These are phyloP conservation scores for Microtus oregoni DNA, from an alignment of 2,113 vertebrate genomes.

Conservation along the genomic window DNA sequence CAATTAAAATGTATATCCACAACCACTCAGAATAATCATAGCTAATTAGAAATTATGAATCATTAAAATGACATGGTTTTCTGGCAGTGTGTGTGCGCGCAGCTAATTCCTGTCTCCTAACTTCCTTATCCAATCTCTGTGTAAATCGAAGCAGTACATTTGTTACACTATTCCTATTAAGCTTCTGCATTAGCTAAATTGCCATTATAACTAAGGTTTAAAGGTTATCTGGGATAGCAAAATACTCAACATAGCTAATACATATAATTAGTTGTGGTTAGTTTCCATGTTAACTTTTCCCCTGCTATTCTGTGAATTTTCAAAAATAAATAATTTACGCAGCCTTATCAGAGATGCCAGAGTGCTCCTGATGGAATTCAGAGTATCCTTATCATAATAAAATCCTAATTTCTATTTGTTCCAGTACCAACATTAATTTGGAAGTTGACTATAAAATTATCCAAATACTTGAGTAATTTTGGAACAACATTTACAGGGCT, in stretches of 20 bases:
- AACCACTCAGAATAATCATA: slow-evolving; percentile 82
- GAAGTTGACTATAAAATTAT: slow-evolving; percentile 2
- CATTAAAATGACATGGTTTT: slow-evolving; percentile 82
- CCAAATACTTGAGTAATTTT: slow-evolving; percentile 17
- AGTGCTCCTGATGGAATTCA: slow-evolving; percentile 53
- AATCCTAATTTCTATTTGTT: slow-evolving; percentile 55
- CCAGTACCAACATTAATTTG: slow-evolving; percentile 40
- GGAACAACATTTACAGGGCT: neutral
- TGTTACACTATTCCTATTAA: slow-evolving; percentile 81
- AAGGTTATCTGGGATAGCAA: slow-evolving; percentile 82
- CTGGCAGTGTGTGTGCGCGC: slow-evolving; percentile 70
- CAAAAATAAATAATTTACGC: slow-evolving; percentile 70
- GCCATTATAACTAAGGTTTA: slow-evolving; percentile 78
- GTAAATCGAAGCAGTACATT: slow-evolving; percentile 76
- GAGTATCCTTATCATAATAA: slow-evolving; percentile 59
- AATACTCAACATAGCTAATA: slow-evolving; percentile 79
- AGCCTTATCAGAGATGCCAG: slow-evolving; percentile 52
- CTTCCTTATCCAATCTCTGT: slow-evolving; percentile 74
- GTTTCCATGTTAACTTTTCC: slow-evolving; percentile 77
- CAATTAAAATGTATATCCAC: slow-evolving; percentile 84
- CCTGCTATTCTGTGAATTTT: slow-evolving; percentile 69
- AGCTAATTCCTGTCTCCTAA: slow-evolving; percentile 68
- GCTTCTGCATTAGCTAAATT: slow-evolving; percentile 81
- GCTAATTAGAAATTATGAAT: slow-evolving; percentile 85
- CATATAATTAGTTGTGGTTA: slow-evolving; percentile 76